Percentiles rank a stretch among this genome's conserved stretches.
phyloP scores from a whole-genome alignment of 2,888 invertebrate species.

The Oxycera nigricornis region DNA sequence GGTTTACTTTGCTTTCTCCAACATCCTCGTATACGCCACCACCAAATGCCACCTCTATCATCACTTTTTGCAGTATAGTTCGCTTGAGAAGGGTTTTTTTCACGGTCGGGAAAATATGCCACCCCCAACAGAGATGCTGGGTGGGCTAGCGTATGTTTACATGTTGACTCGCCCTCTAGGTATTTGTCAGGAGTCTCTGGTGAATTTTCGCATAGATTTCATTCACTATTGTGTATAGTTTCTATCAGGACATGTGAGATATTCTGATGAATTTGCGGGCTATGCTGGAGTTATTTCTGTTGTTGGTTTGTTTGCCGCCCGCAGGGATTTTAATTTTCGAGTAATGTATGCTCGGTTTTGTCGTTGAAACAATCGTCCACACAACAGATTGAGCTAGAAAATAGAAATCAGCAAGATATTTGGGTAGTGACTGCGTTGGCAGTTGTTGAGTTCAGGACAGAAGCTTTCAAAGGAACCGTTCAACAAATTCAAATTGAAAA shows the following conservation, averaged over 20 bases:
- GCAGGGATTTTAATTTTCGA: slow-evolving; percentile 1
- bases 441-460: too few relatives aligned
- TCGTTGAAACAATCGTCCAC: too few relatives aligned
- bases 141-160: neutral
- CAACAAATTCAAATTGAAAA: too few relatives aligned
- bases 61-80: neutral
- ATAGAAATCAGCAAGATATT: too few relatives aligned
- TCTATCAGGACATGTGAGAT: neutral
- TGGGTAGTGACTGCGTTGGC: too few relatives aligned
- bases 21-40: neutral
- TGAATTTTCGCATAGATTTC: slow-evolving; percentile 5
- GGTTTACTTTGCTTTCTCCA: slow-evolving; percentile 6
- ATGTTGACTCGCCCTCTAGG: neutral
- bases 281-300: neutral
- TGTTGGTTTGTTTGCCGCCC: neutral
- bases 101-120: slow-evolving; percentile 1
- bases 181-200: slow-evolving; percentile 19
- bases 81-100: neutral
- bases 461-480: too few relatives aligned
- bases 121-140: neutral
- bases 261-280: neutral
- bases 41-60: neutral
- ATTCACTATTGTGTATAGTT: slow-evolving; percentile 19
- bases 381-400: too few relatives aligned
- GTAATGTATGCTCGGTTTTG: too few relatives aligned